A percentile compares a stretch with the other conserved stretches of the same genome.
Conservation (phyloP, 2,113 vertebrate species). For the Rhipidura dahli region DNA sequence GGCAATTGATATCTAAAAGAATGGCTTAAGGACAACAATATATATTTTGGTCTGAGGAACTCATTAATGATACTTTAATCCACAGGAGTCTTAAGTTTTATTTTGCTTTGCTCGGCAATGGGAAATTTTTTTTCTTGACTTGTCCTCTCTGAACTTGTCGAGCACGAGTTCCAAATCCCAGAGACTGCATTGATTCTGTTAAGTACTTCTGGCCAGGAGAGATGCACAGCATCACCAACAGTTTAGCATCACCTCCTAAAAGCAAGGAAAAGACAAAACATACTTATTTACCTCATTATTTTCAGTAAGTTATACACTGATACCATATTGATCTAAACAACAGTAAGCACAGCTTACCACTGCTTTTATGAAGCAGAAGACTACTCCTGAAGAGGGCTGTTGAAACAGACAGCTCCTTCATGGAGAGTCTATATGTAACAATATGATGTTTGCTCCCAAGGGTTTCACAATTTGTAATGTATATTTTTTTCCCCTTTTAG, state of each 20-base stretch:
- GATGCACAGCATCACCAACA: constrained; percentile 83
- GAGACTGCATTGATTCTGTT: constrained; percentile 80
- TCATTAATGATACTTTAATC: constrained; percentile 10
- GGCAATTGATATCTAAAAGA: not conserved
- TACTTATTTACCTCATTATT: not conserved
- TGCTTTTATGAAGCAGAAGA: not conserved
- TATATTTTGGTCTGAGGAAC: not conserved
- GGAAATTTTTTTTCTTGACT: constrained; percentile 59
- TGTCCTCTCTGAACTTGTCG: constrained; percentile 76
- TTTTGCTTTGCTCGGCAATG: not conserved
- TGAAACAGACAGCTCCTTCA: not conserved
- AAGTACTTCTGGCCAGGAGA: constrained; percentile 78
- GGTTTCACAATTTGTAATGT: not conserved
- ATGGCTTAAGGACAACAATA: constrained; percentile 5
- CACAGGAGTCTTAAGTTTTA: constrained; percentile 25
- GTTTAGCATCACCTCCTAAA: constrained; percentile 84
- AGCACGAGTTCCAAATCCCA: constrained; percentile 78
- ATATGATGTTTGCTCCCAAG: not conserved
- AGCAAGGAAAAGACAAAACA: not conserved
- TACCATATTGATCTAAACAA: not conserved
- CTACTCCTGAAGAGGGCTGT: not conserved
- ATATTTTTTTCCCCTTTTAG: not conserved
- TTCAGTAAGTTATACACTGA: not conserved
- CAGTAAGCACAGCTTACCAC: not conserved
- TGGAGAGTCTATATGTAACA: not conserved